A percentile compares a stretch with the other conserved stretches of the same genome.
phyloP scores from a whole-genome alignment of 2,888 invertebrate genomes.

The Acanthococcus lagerstroemiae region DNA sequence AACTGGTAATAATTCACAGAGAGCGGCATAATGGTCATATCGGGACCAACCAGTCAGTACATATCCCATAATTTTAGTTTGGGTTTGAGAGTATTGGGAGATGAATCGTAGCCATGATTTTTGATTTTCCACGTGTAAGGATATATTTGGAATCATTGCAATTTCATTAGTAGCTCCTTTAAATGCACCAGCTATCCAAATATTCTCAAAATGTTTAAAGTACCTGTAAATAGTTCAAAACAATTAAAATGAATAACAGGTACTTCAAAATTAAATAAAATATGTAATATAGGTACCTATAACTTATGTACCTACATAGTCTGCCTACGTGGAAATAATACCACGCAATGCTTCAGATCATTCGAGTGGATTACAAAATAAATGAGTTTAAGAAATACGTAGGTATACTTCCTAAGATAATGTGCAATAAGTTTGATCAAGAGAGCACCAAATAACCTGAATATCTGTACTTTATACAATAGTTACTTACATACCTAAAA shows the following conservation, averaged over 20 bases:
- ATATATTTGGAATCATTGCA: constrained; percentile 42
- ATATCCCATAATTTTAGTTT: constrained; percentile 38
- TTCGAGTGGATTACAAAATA: too few species aligned
- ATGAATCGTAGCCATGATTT: constrained; percentile 44
- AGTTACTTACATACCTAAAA: too few species aligned
- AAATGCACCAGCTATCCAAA: constrained; percentile 48
- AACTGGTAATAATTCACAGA: constrained; percentile 43
- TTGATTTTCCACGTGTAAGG: constrained; percentile 43
- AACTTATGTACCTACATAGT: too few species aligned
- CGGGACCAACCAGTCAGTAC: constrained; percentile 43
- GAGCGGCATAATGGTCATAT: constrained; percentile 43
- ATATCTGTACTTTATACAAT: too few species aligned
- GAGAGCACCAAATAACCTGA: too few species aligned
- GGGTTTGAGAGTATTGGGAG: constrained; percentile 42
- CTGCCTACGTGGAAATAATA: too few species aligned
- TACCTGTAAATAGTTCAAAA: constrained; percentile 37
- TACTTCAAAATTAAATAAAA: background rate
- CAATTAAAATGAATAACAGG: background rate
- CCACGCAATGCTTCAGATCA: too few species aligned
- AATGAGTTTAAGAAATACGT: too few species aligned
- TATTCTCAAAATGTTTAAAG: constrained; percentile 42
- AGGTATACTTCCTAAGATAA: too few species aligned
- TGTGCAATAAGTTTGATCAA: too few species aligned
- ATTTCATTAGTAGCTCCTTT: constrained; percentile 46
- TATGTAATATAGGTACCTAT: background rate